Evolutionary conservation across 2,888 invertebrate species (phyloP), one percentile per base, ranked within the genome.

Genomic region (Microctonus aethiopoides): DNA sequence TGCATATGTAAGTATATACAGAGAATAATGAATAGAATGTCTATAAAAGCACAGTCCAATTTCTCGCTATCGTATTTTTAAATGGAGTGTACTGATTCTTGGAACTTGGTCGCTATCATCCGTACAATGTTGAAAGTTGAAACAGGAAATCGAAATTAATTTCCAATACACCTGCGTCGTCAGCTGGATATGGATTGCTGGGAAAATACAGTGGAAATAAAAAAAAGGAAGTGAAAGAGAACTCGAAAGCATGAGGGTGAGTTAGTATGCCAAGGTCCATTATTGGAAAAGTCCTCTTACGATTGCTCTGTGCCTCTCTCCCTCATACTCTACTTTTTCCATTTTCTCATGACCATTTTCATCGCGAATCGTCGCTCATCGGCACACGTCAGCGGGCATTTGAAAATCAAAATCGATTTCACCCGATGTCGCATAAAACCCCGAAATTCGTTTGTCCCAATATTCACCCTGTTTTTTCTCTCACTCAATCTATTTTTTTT

Each of bases 91-190:
- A 5, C 39, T 5, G 4, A 46, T 46, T 7, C 9, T 20, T 16
- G 46, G 16, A 16, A 46, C 16, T 46, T 46, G 16, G 39, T 39
- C 5, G 3, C 16, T 9, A n/a, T n/a, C n/a, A n/a, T n/a, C 16
- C 46, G 7, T n/a, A n/a, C 6, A 46, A 7, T 16, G 39, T 39
- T 11, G 2, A 5, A n/a, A 22, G 60, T 46, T 68, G 46, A 61
- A 70, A 70, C 66, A 71, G 71, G 73, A 75, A 80, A 76, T 76
- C 68, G 78, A 81, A 80, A 81, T 81, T 82, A 80, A 82, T 82
- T 80, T 78, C 72, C 76, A 76, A 76, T 76, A 76, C 78, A 81
- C 74, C 79, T 76, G 80, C 71, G 75, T 67, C 74, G 67, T 69
- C 62, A 60, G 22, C 67, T 65, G 67, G 61, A 72, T 56, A 56